Percentiles rank a stretch among this genome's conserved stretches.
Evolutionary conservation across 2,797 vertebrate species (phyloP).

Genomic region (Nyctibius grandis): DNA sequence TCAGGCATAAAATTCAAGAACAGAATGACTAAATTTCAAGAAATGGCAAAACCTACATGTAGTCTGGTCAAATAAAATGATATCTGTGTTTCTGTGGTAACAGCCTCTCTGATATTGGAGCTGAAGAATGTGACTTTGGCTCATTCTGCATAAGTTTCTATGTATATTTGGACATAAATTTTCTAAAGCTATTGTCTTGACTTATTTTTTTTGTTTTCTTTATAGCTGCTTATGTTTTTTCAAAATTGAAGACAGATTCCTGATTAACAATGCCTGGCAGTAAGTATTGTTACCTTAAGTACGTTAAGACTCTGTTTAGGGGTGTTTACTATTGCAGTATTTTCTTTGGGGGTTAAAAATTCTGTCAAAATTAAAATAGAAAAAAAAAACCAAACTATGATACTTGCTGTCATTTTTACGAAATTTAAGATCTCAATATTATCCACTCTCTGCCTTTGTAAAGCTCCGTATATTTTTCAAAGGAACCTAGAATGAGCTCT

Average conservation of each 20-base stretch:
- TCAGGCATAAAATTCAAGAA: background rate
- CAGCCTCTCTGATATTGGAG: background rate
- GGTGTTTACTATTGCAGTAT: background rate
- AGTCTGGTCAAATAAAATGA: background rate
- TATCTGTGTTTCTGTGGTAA: constrained; percentile 9
- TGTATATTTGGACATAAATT: background rate
- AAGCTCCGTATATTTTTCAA: background rate
- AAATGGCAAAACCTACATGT: background rate
- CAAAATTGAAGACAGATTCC: constrained; percentile 9
- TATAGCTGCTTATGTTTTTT: background rate
- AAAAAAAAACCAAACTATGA: background rate
- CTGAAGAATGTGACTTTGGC: background rate
- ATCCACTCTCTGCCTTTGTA: background rate
- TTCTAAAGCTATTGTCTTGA: background rate
- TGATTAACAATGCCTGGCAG: constrained; percentile 46
- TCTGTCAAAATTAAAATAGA: background rate
- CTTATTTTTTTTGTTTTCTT: background rate
- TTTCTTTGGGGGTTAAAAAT: background rate
- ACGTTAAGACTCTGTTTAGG: background rate
- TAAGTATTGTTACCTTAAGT: constrained; percentile 42
- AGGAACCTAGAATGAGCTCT: background rate
- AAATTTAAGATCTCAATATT: background rate
- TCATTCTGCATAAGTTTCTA: background rate
- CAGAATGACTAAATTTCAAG: background rate
- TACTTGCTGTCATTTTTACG: background rate